Evolutionary conservation across 2,888 invertebrate genomes (phyloP).

Genomic region (Diaprepes abbreviatus): DNA sequence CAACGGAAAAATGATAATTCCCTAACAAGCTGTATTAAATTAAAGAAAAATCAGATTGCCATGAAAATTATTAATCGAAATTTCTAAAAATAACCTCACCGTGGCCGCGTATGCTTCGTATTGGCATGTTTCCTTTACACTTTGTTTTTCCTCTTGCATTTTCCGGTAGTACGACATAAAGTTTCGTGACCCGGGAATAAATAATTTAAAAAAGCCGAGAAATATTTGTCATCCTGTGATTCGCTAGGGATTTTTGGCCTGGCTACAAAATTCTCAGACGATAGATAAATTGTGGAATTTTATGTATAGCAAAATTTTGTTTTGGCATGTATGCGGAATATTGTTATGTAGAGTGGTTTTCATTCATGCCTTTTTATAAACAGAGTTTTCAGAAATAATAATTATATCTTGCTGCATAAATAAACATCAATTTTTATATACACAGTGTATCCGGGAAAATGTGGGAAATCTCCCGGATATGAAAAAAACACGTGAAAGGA

Average conservation of each 20-base stretch:
- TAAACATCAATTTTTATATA: too few relatives aligned
- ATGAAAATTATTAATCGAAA: too few relatives aligned
- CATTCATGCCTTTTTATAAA: slow-evolving; percentile 4
- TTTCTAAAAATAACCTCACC: too few relatives aligned
- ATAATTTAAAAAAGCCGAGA: slow-evolving; percentile 19
- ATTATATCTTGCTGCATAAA: too few relatives aligned
- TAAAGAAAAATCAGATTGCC: too few relatives aligned
- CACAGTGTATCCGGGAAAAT: too few relatives aligned
- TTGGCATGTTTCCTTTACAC: neutral
- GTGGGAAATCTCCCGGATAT: too few relatives aligned
- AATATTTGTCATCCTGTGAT: slow-evolving; percentile 28
- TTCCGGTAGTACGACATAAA: slow-evolving; percentile 11
- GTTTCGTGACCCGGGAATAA: slow-evolving; percentile 20
- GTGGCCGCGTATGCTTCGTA: too few relatives aligned
- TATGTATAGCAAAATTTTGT: slow-evolving; percentile 19
- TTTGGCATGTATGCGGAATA: slow-evolving; percentile 2
- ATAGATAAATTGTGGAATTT: slow-evolving; percentile 26
- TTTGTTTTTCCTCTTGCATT: neutral
- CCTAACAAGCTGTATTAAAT: too few relatives aligned
- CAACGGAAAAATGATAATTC: too few relatives aligned
- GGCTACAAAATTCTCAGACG: slow-evolving; percentile 33
- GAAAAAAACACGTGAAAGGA: too few relatives aligned
- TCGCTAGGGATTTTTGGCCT: slow-evolving; percentile 34
- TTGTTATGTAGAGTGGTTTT: neutral
- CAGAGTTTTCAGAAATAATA: too few relatives aligned